Conservation (phyloP, 2,797 vertebrate genomes). For the Arremon aurantiirostris region DNA sequence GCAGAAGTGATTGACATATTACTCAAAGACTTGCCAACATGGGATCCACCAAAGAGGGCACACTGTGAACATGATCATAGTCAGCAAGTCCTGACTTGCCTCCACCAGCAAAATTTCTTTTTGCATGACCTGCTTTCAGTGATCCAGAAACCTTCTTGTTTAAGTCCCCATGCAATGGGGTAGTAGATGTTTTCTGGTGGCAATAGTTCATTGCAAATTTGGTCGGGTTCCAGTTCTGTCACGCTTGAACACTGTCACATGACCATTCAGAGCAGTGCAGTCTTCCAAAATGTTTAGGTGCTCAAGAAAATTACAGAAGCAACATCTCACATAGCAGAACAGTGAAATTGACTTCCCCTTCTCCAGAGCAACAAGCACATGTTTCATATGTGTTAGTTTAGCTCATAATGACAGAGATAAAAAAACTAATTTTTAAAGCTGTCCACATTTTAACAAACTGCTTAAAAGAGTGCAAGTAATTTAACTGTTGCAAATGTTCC, state of each 20-base stretch:
- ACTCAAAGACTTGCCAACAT: background rate
- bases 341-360: background rate
- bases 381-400: background rate
- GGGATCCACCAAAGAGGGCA: background rate
- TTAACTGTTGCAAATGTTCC: background rate
- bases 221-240: background rate
- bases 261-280: background rate
- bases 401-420: background rate
- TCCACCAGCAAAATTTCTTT: background rate
- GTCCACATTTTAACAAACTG: background rate
- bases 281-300: background rate
- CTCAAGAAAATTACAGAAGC: background rate
- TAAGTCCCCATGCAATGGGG: accelerated
- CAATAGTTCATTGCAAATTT: background rate
- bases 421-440: background rate
- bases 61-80: accelerated
- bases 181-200: background rate
- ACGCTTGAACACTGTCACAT: accelerated
- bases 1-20: background rate
- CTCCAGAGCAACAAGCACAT: background rate
- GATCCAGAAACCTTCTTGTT: background rate
- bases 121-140: background rate
- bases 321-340: background rate
- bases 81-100: background rate
- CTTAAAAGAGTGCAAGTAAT: background rate